phyloP scores from a whole-genome alignment of 2,888 invertebrate species.

The Drosophila prolongata region DNA sequence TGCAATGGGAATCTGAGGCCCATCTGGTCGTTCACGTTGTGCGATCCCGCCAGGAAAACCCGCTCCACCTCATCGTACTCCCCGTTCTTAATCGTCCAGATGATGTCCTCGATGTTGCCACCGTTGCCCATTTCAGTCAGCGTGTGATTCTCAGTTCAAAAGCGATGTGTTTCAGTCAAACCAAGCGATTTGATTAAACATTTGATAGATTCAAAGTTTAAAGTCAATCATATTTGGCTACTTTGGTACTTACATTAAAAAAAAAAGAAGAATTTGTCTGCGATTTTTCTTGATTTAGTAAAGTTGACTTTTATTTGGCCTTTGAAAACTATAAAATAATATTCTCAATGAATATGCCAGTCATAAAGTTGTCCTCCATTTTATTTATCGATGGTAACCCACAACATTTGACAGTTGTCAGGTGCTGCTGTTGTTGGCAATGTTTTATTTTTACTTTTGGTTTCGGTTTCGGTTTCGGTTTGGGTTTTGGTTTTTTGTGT shows the following conservation, averaged over 20 bases:
- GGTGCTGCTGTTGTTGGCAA: constrained; percentile 39
- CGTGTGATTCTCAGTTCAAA: not conserved
- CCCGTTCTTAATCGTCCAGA: constrained; percentile 54
- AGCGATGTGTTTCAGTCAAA: not conserved
- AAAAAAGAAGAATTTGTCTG: too few species aligned
- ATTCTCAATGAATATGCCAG: not conserved
- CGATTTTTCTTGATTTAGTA: too few species aligned
- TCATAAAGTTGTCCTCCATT: constrained; percentile 15
- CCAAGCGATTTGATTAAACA: not conserved
- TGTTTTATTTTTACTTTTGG: not conserved
- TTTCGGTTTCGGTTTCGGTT: constrained; percentile 8
- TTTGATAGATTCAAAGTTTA: not conserved
- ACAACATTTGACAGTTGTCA: constrained; percentile 66
- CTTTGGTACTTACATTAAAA: not conserved
- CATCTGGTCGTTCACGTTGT: constrained; percentile 92
- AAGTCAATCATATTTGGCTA: not conserved
- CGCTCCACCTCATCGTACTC: constrained; percentile 46
- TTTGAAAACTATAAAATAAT: constrained; percentile 2
- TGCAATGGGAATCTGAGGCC: constrained; percentile 95
- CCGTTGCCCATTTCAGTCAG: constrained; percentile 19
- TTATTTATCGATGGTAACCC: constrained; percentile 63
- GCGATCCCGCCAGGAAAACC: constrained; percentile 32
- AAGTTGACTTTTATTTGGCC: too few species aligned
- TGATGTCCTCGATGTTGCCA: constrained; percentile 36
- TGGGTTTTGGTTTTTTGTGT: constrained; percentile 25